phyloP scores from a whole-genome alignment of 2,113 vertebrate genomes.

The Corythornis vintsioides region DNA sequence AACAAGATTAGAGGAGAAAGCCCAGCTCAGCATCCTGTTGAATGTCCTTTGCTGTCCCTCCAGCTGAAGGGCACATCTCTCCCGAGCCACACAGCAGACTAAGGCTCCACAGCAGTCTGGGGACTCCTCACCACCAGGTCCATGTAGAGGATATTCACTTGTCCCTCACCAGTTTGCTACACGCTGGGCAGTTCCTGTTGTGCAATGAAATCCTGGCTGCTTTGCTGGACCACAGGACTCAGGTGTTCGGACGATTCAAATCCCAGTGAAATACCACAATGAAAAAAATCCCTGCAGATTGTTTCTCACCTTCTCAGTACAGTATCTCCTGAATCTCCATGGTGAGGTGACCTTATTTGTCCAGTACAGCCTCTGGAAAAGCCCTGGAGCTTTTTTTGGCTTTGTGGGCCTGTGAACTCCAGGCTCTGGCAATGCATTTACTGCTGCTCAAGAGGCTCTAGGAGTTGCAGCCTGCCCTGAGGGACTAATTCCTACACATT shows the following conservation, averaged over 20 bases:
- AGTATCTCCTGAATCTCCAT: neutral
- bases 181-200: neutral
- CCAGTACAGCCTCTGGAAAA: neutral
- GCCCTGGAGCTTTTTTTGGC: neutral
- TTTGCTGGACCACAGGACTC: neutral
- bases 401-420: neutral
- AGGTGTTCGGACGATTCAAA: neutral
- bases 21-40: neutral
- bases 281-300: neutral
- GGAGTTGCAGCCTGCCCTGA: neutral
- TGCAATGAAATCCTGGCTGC: neutral
- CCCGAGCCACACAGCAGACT: neutral
- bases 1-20: neutral
- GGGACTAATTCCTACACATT: conserved; percentile 19
- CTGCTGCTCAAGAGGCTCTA: neutral
- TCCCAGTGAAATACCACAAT: rapidly evolving
- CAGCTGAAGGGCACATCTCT: neutral
- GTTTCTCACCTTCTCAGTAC: neutral
- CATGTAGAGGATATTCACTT: neutral
- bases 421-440: neutral
- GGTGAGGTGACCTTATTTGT: neutral
- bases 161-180: neutral
- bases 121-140: neutral
- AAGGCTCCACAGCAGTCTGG: neutral
- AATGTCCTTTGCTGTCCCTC: neutral